Base-by-base conservation (phyloP, 2,797 vertebrate species). In the Zonotrichia albicollis region DNA sequence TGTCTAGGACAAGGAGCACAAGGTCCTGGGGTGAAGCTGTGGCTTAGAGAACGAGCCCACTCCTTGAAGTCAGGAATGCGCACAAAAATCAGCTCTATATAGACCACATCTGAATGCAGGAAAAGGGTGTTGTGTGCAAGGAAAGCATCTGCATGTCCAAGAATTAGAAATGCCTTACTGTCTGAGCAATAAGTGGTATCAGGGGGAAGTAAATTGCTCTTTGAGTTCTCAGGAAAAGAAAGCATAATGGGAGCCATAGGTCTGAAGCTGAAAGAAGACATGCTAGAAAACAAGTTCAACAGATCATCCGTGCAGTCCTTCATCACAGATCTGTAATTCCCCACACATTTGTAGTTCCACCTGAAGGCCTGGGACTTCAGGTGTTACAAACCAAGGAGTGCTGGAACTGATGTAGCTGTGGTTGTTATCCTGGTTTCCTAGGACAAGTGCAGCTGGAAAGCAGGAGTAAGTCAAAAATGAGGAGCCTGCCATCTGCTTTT, bases 161-260 rank as follows among this genome's bases (percentile, higher is more conserved):
- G 78, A 91, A 81, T 85, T 67, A 92, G 71, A 76, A 87, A 90
- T 86, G 30, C 16, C 43, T 89, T 66, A 43, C 32, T 57, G 10
- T 55, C 71, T 87, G 74, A 79, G 73, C 58, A 86, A 75, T 70
- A 89, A 58, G 15, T 50, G 40, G 20, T 80, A 74, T 42, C 72
- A 91, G 76, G 30, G 23, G 57, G 46, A 25, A 89, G 30, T 7
- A 74, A 80, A 76, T 57, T 51, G 19, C 22, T 67, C 27, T 77
- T 77, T 73, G 65, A 40, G 20, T 70, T 78, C 30, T 65, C n/a
- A 53, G 57, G 45, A 67, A 93, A 92, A 76, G 77, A 19, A 40
- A 66, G 14, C 19, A 15, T 60, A 64, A 40, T 36, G 19, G 77
- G 34, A 65, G 14, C 13, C 66, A 6, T 10, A 57, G 29, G 29